Evolutionary conservation across 2,113 vertebrate genomes (phyloP).

Genomic region (Leptosomus discolor): DNA sequence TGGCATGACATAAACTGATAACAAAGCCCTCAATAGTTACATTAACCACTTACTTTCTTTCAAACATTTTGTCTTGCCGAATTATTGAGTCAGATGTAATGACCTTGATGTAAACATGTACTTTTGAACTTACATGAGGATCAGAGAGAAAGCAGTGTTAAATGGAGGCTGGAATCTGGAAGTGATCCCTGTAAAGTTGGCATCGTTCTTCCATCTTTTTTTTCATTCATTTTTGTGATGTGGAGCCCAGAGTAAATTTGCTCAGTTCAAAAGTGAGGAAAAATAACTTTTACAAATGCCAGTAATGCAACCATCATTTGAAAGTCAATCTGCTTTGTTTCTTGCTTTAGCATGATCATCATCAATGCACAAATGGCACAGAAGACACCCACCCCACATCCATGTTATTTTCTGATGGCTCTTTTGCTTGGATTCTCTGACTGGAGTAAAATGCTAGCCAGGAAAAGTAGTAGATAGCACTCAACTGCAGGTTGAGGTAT

Average conservation of each 20-base stretch:
- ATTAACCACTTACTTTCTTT: slow-evolving; percentile 50
- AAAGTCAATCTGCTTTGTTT: neutral
- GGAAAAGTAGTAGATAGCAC: neutral
- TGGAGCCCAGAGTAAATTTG: neutral
- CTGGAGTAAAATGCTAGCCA: neutral
- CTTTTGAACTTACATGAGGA: slow-evolving; percentile 12
- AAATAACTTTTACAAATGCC: neutral
- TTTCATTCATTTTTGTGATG: neutral
- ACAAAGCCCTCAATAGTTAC: neutral
- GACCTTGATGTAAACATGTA: slow-evolving; percentile 50
- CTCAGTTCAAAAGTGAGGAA: neutral
- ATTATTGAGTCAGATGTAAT: slow-evolving; percentile 24
- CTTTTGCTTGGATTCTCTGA: neutral
- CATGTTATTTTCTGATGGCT: neutral
- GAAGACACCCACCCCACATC: neutral
- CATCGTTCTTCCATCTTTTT: neutral
- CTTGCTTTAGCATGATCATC: neutral
- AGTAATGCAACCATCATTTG: neutral
- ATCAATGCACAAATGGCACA: neutral
- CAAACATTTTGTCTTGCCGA: neutral
- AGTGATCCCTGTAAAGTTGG: neutral
- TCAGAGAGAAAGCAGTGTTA: slow-evolving; percentile 3
- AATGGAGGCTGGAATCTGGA: neutral
- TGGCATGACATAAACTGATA: slow-evolving; percentile 17
- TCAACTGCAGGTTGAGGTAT: neutral